Base-by-base conservation (phyloP, 2,888 invertebrate species). In the Bugulina stolonifera region DNA sequence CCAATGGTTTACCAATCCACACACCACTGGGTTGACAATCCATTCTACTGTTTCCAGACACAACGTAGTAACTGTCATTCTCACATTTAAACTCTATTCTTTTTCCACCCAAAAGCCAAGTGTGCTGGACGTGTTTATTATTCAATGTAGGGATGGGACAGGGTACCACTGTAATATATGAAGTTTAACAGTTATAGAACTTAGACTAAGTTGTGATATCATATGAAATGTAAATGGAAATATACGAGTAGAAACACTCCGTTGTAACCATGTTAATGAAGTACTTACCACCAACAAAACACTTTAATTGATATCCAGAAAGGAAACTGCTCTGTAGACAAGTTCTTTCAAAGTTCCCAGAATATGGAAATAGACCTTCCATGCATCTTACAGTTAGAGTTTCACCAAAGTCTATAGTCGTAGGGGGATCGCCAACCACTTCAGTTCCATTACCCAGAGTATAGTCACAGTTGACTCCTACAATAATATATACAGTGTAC, bases 41-140 rank as follows among this genome's bases (percentile, higher is more conserved):
- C 57, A 57, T 57, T 57, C 23, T 5, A 5, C 3, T 25, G 27
- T 57, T 27, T 57, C 57, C 57, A 57, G 57, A 57, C 23, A 57
- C 14, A 18, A 3, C 5, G 3, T 57, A 3, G 23, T 57, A 57
- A 5, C 27, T 23, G 10, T 57, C 57, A n/a, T n/a, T n/a, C 10
- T 57, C 57, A 57, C 57, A 57, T 57, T 57, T 57, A 57, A 57
- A 57, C 23, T 5, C 23, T 3, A 57, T 57, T 57, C 57, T 57
- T 57, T 57, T 57, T 27, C 57, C 57, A 57, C 27, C 57, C 57
- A 57, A 57, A 22, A 5, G 3, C 57, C 57, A 57, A 23, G 5
- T 5, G 5, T 14, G 3, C 10, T 57, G 14, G 5, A 57, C 57
- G n/a, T 57, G n/a, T 5, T 57, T 27, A 10, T 57, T 27, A 23